These are phyloP conservation scores for Macheiramphus alcinus DNA, from an alignment of 2,113 vertebrate species.

Conservation along the genomic window DNA sequence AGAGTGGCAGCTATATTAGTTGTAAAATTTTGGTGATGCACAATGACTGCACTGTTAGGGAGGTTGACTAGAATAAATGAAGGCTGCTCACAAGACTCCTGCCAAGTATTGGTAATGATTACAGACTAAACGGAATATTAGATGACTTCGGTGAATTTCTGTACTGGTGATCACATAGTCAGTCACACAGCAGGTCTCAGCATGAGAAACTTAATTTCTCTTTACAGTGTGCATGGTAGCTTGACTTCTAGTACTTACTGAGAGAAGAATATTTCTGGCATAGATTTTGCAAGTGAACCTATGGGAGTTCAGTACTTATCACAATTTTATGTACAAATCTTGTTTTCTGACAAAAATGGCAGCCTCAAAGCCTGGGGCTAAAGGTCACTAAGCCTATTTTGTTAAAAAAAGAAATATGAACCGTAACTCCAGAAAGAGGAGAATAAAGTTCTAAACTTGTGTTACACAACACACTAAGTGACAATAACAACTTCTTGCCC, in stretches of 20 bases:
- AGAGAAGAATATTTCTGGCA: not conserved
- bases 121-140: not conserved
- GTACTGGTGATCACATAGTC: not conserved
- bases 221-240: not conserved
- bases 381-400: not conserved
- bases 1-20: not conserved
- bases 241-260: not conserved
- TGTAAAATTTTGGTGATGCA: not conserved
- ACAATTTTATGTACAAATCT: not conserved
- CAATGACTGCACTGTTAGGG: not conserved
- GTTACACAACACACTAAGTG: not conserved
- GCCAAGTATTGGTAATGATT: not conserved
- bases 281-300: not conserved
- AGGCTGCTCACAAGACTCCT: not conserved
- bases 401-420: not conserved
- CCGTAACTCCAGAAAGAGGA: not conserved
- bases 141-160: not conserved
- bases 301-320: not conserved
- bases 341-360: not conserved
- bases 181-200: not conserved
- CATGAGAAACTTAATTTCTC: not conserved
- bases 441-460: not conserved
- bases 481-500: not conserved
- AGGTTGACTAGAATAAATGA: not conserved
- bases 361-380: not conserved